These are phyloP conservation scores for Morelia viridis DNA, from an alignment of 2,797 vertebrate species.

Conservation along the genomic window DNA sequence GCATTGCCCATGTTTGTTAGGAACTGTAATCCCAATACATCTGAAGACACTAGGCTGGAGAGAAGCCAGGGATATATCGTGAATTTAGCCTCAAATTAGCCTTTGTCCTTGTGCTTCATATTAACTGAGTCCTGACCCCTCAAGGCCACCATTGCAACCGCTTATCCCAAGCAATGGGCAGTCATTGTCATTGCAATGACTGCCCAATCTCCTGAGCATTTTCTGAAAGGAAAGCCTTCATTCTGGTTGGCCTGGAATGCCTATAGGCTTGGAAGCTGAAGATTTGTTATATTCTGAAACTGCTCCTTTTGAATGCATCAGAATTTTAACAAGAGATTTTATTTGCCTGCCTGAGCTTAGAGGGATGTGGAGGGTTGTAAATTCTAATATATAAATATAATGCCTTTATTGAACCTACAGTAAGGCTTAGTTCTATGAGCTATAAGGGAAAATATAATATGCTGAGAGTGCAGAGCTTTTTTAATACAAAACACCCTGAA, in stretches of 20 bases:
- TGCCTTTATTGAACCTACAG: not conserved
- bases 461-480: constrained; percentile 27
- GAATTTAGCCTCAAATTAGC: not conserved
- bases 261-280: not conserved
- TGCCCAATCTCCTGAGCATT: not conserved
- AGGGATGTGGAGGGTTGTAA: not conserved
- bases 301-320: not conserved
- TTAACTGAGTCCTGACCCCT: not conserved
- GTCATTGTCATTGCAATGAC: not conserved
- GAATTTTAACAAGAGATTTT: not conserved
- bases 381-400: not conserved
- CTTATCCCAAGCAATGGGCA: not conserved
- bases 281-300: not conserved
- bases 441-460: constrained; percentile 19
- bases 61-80: not conserved
- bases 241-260: not conserved
- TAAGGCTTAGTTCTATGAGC: not conserved
- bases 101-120: not conserved
- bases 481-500: constrained; percentile 20
- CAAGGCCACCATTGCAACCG: not conserved
- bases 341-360: not conserved
- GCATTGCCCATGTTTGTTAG: not conserved
- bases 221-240: not conserved
- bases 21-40: not conserved
- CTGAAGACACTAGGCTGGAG: not conserved